Evolutionary conservation across 2,888 invertebrate genomes (phyloP), one percentile per base, ranked within the genome.

Genomic region (Chrysolina haemoptera): DNA sequence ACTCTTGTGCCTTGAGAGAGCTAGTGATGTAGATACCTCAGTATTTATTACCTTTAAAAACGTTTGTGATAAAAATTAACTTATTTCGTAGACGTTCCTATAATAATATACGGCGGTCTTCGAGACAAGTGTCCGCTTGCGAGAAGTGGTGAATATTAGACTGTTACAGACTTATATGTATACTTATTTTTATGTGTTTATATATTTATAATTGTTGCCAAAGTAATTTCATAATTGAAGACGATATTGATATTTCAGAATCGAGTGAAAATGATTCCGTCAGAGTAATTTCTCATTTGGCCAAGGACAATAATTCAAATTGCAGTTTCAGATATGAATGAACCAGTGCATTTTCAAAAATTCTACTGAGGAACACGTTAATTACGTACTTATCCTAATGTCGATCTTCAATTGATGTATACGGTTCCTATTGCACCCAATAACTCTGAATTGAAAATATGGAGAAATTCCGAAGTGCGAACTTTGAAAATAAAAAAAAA

Each of bases 31-130:
- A 74, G 78, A 82, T 83, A 82, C 84, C 85, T 85, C 85, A 86
- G 85, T 85, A 86, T 85, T 86, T 83, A 83, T 83, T 81, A 81
- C 78, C 74, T 78, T 72, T 78, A 75, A 79, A 80, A 78, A 82
- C 73, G 62, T 81, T 81, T 86, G 85, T 85, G 85, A 85, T 85
- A 85, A 79, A 81, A 80, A 80, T 78, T 83, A 84, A 84, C 84
- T 85, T 83, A 84, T 84, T 84, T 76, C 80, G 83, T 79, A 83
- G 84, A 84, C 82, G 85, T 85, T 85, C 85, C 83, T 83, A 84
- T 67, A 53, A 65, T 22, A 48, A 16, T 50, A 50, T 53, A 55
- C 20, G 67, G 65, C 50, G 48, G 46, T 81, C 40, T 43, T 20
- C 46, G 50, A 53, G 27, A 53, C 14, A 48, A 67, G 50, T 66